Percentiles rank a stretch among this genome's conserved stretches.
phyloP scores from a whole-genome alignment of 2,797 vertebrate species.

The Peromyscus eremicus region DNA sequence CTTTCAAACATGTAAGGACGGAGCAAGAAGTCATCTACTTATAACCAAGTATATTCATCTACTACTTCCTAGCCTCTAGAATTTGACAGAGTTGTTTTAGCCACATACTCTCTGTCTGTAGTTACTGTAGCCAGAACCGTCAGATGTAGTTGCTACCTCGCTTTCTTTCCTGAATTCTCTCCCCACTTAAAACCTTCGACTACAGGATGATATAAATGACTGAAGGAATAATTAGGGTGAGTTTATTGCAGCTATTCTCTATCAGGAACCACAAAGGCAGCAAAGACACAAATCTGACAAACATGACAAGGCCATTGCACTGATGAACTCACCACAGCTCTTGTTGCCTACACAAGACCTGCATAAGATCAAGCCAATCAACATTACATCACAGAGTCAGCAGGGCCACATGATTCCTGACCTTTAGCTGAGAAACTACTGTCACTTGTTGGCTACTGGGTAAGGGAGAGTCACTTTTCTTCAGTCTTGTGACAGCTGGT shows the following conservation, averaged over 20 bases:
- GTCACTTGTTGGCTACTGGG: accelerated
- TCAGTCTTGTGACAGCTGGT: background rate
- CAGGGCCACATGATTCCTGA: background rate
- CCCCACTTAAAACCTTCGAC: background rate
- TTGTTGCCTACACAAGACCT: background rate
- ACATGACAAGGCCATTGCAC: background rate
- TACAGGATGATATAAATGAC: background rate
- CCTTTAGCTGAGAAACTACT: background rate
- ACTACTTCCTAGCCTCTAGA: background rate
- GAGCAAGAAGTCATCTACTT: background rate
- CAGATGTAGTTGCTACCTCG: background rate
- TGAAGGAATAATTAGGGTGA: background rate
- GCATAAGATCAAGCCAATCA: background rate
- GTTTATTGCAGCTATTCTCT: background rate
- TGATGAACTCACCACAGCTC: background rate
- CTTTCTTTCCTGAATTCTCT: background rate
- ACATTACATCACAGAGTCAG: background rate
- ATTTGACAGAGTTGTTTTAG: background rate
- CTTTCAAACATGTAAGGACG: background rate
- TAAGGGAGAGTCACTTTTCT: background rate
- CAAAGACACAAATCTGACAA: background rate
- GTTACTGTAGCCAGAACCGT: background rate
- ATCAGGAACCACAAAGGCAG: background rate
- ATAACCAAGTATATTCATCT: background rate
- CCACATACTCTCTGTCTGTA: accelerated